Evolutionary conservation across 1,140 invertebrate genomes (phyloP).

Genomic region (Panagrolaimus sp.): DNA sequence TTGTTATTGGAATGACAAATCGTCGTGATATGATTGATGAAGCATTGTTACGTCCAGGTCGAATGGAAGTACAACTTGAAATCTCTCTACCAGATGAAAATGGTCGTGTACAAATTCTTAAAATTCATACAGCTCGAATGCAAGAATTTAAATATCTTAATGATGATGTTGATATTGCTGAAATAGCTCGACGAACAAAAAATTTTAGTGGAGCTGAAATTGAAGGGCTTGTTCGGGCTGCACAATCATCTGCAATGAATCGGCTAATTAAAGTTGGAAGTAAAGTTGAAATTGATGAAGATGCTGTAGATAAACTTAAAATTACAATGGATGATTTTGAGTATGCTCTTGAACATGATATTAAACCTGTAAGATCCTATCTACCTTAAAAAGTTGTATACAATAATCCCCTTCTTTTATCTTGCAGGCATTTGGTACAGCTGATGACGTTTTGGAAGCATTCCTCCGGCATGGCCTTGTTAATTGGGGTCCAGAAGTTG

Average conservation of each 20-base stretch:
- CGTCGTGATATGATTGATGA: conserved; percentile 99
- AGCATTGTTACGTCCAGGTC: conserved; percentile 86
- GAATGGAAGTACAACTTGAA: conserved; percentile 97
- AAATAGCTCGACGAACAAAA: conserved; percentile 81
- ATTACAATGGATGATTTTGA: conserved; percentile 83
- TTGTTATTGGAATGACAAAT: conserved; percentile 87
- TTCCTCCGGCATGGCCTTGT: not conserved
- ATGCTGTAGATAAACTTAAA: conserved; percentile 87
- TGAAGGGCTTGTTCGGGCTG: conserved; percentile 94
- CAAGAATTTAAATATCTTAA: conserved; percentile 78
- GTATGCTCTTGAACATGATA: conserved; percentile 89
- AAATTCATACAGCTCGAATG: conserved; percentile 77
- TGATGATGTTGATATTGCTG: conserved; percentile 77
- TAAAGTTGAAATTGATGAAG: conserved; percentile 75
- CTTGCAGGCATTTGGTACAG: conserved; percentile 68
- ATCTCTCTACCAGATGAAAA: conserved; percentile 91
- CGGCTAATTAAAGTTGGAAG: conserved; percentile 86
- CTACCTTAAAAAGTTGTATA: conserved; percentile 12
- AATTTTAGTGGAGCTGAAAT: conserved; percentile 99
- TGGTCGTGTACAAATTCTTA: conserved; percentile 85
- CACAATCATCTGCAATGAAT: conserved; percentile 97
- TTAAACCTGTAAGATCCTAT: conserved; percentile 69
- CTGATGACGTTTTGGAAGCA: not conserved
- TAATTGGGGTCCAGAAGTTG: not conserved
- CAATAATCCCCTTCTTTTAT: conserved; percentile 33